phyloP scores from a whole-genome alignment of 1,140 invertebrate species.

The Tetranychus urticae region DNA sequence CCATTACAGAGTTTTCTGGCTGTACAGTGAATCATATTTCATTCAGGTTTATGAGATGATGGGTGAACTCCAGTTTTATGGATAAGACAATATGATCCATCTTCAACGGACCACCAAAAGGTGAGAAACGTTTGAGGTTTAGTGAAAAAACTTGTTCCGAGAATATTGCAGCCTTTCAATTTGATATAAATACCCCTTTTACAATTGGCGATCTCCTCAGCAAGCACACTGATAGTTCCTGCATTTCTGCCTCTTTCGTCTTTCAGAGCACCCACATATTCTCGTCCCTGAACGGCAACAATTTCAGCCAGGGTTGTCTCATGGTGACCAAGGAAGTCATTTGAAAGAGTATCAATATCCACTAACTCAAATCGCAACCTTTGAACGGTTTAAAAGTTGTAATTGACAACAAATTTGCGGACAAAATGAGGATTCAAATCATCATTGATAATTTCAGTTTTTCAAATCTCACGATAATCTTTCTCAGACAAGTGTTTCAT shows the following conservation, averaged over 20 bases:
- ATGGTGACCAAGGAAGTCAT: constrained; percentile 28
- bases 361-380: constrained; percentile 19
- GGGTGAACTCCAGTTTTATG: constrained; percentile 30
- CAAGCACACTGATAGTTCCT: constrained; percentile 19
- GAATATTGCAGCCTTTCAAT: constrained; percentile 23
- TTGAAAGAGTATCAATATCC: constrained; percentile 13
- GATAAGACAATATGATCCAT: constrained; percentile 22
- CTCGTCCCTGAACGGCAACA: constrained; percentile 20
- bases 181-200: constrained; percentile 27
- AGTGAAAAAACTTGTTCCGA: constrained; percentile 30
- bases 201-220: constrained; percentile 25
- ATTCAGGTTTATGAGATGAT: constrained; percentile 30
- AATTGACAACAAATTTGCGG: constrained; percentile 26
- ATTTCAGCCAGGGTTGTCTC: constrained; percentile 29
- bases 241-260: not conserved
- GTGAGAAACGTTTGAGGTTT: constrained; percentile 30
- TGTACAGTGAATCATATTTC: constrained; percentile 29
- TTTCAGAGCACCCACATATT: constrained; percentile 15
- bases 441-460: constrained; percentile 29
- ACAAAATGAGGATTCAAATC: constrained; percentile 29
- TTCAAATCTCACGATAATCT: constrained; percentile 19
- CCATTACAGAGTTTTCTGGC: constrained; percentile 31
- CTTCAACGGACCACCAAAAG: constrained; percentile 9
- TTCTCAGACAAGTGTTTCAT: constrained; percentile 2
- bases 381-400: constrained; percentile 28